A percentile compares a stretch with the other conserved stretches of the same genome.
These are phyloP conservation scores for Natrix natrix DNA, from an alignment of 2,797 vertebrate species.

Conservation along the genomic window DNA sequence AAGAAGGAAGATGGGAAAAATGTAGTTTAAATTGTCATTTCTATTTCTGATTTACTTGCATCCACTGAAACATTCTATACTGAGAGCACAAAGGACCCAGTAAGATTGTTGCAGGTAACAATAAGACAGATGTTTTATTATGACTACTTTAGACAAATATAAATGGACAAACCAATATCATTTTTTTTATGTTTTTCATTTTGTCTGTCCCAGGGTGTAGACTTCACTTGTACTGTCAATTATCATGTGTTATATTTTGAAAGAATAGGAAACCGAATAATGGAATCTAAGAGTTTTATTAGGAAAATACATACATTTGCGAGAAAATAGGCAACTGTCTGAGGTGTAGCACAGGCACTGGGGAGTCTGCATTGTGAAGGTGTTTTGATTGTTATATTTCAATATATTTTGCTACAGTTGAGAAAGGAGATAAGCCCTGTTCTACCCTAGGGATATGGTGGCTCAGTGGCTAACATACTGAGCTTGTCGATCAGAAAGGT, in stretches of 20 bases:
- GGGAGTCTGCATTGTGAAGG: constrained; percentile 33
- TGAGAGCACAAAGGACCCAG: constrained; percentile 51
- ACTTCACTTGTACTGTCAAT: constrained; percentile 49
- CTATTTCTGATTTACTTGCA: constrained; percentile 45
- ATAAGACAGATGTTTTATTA: constrained; percentile 19
- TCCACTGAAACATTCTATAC: constrained; percentile 23
- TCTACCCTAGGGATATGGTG: neutral
- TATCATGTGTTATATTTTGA: constrained; percentile 33
- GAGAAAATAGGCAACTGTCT: constrained; percentile 48
- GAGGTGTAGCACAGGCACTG: constrained; percentile 26
- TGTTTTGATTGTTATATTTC: constrained; percentile 41
- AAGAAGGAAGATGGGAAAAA: constrained; percentile 15
- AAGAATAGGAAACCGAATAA: constrained; percentile 44
- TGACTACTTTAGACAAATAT: constrained; percentile 44
- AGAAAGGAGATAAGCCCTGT: constrained; percentile 18
- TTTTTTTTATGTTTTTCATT: constrained; percentile 44
- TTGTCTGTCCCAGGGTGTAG: constrained; percentile 36
- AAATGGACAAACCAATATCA: constrained; percentile 62
- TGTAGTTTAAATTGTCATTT: constrained; percentile 36
- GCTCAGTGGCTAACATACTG: no score
- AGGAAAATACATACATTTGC: constrained; percentile 49
- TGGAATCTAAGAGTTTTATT: constrained; percentile 39
- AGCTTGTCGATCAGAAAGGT: no score
- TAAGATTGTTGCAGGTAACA: constrained; percentile 43
- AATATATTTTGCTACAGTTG: constrained; percentile 29